Evolutionary conservation across 2,797 vertebrate species (phyloP).

Genomic region (Prionace glauca): DNA sequence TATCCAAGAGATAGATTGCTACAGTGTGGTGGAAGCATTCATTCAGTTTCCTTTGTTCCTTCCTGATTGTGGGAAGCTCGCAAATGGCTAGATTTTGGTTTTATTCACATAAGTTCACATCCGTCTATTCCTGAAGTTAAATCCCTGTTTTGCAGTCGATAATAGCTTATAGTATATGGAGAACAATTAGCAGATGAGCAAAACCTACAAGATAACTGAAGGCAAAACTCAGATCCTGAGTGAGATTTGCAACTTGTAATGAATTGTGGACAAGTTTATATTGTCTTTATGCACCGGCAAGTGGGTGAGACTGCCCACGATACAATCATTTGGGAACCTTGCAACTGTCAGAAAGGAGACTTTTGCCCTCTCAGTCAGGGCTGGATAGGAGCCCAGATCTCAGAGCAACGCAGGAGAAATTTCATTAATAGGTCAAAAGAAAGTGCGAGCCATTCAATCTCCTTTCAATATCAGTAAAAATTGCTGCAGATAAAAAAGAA

Average conservation of each 20-base stretch:
- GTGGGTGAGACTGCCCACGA: not conserved
- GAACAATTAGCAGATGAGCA: too few relatives aligned
- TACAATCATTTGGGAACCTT: not conserved
- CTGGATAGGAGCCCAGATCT: not conserved
- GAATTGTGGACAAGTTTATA: not conserved
- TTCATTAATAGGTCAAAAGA: conserved; percentile 4
- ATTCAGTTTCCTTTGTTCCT: not conserved
- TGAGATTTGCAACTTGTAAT: not conserved
- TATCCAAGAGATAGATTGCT: not conserved
- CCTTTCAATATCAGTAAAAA: not conserved
- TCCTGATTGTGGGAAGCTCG: not conserved
- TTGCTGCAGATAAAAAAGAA: not conserved
- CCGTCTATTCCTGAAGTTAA: not conserved
- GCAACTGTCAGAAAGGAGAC: not conserved
- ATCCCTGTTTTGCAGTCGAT: not conserved
- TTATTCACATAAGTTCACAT: not conserved
- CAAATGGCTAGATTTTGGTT: not conserved
- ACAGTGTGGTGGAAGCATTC: not conserved
- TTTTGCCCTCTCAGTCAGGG: not conserved
- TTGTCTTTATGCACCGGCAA: not conserved
- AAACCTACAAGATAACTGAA: not conserved
- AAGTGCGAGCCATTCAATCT: conserved; percentile 23
- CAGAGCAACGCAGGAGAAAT: not conserved
- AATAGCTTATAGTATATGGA: not conserved
- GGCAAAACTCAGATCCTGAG: not conserved